Evolutionary conservation across 2,888 invertebrate species (phyloP).

Genomic region (Ennomos fuscantarius): DNA sequence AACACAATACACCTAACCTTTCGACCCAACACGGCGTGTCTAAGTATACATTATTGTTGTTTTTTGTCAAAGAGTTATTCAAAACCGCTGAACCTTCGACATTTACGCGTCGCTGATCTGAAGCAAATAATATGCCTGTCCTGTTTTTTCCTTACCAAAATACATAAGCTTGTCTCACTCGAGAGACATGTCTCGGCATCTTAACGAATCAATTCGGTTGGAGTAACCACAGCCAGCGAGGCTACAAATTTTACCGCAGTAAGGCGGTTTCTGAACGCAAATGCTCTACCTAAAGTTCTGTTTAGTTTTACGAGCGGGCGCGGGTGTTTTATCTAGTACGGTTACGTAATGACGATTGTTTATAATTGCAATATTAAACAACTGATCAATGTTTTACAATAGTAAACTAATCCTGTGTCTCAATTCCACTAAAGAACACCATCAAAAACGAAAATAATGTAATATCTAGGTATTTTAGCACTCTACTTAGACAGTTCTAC

Average conservation of each 20-base stretch:
- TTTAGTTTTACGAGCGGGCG: slow-evolving; percentile 41
- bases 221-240: slow-evolving; percentile 57
- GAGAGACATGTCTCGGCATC: slow-evolving; percentile 50
- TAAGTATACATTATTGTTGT: slow-evolving; percentile 51
- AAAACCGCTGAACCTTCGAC: slow-evolving; percentile 48
- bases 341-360: slow-evolving; percentile 28
- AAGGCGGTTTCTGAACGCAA: slow-evolving; percentile 47
- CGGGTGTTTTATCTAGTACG: slow-evolving; percentile 40
- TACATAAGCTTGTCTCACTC: slow-evolving; percentile 45
- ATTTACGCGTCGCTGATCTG: slow-evolving; percentile 54
- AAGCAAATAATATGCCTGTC: slow-evolving; percentile 34
- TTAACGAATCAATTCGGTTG: slow-evolving; percentile 60
- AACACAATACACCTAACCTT: slow-evolving; percentile 28
- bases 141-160: slow-evolving; percentile 43
- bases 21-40: slow-evolving; percentile 32
- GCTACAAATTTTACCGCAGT: slow-evolving; percentile 54
- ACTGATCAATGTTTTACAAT: no score
- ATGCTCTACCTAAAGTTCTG: slow-evolving; percentile 46
- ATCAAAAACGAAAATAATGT: no score
- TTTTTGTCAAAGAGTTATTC: slow-evolving; percentile 51
- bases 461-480: no score
- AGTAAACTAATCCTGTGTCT: no score
- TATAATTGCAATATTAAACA: no score
- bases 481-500: no score
- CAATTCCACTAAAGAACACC: no score